Evolutionary conservation across 2,888 invertebrate genomes (phyloP).

Genomic region (Phaedon cochleariae): DNA sequence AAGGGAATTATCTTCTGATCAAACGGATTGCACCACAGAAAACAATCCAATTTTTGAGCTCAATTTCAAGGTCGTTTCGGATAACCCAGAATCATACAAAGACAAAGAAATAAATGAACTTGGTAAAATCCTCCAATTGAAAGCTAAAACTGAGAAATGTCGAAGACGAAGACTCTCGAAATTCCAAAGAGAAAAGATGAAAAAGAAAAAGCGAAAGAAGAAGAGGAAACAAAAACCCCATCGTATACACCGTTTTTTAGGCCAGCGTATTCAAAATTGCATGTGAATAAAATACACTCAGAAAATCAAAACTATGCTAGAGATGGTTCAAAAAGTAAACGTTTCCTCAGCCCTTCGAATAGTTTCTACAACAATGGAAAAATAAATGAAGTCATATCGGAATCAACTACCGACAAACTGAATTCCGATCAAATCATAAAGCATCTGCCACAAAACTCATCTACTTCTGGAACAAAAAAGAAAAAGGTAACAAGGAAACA

Average conservation of each 20-base stretch:
- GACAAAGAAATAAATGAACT: constrained; percentile 16
- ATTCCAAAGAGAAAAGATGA: constrained; percentile 16
- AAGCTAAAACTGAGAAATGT: constrained; percentile 6
- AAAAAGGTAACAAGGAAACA: background rate
- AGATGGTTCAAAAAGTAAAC: background rate
- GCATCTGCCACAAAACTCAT: background rate
- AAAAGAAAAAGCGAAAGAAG: constrained; percentile 28
- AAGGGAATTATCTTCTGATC: background rate
- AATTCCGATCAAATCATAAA: background rate
- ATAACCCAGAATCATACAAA: background rate
- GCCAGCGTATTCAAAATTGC: constrained; percentile 38
- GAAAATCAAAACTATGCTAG: background rate
- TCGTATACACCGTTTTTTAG: constrained; percentile 34
- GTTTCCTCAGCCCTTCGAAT: background rate
- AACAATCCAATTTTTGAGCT: background rate
- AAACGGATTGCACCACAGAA: background rate
- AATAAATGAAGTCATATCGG: background rate
- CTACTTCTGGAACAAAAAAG: background rate
- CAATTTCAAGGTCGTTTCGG: constrained; percentile 9
- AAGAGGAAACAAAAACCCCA: constrained; percentile 4
- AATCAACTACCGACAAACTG: background rate
- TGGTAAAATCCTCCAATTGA: constrained; percentile 29
- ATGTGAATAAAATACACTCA: constrained; percentile 19
- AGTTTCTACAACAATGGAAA: too few species aligned
- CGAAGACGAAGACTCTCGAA: constrained; percentile 7